Percentiles rank a stretch among this genome's conserved stretches.
phyloP scores from a whole-genome alignment of 2,888 invertebrate genomes.

The Drosophila koepferae region DNA sequence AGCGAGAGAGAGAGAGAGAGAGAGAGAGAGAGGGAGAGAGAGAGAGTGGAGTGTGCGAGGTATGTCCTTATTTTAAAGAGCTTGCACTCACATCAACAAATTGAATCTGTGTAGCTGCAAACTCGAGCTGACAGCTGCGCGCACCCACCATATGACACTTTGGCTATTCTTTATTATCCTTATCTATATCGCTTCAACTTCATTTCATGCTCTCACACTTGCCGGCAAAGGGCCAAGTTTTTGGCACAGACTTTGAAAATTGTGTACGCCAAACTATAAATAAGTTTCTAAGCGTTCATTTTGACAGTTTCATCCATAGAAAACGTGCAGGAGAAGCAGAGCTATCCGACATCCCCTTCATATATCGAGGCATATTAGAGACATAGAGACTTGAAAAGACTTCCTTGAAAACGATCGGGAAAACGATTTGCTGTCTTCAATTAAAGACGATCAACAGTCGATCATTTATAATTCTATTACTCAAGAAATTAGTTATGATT shows the following conservation, averaged over 20 bases:
- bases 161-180: slow-evolving; percentile 5
- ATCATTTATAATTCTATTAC: too few relatives aligned
- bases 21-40: too few relatives aligned
- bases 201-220: slow-evolving; percentile 65
- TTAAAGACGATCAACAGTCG: not conserved
- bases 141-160: slow-evolving; percentile 20
- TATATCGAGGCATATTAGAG: not conserved
- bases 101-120: slow-evolving; percentile 30
- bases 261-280: slow-evolving; percentile 71
- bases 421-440: not conserved
- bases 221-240: slow-evolving; percentile 39
- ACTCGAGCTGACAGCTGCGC: slow-evolving; percentile 28
- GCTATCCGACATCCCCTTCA: slow-evolving; percentile 9
- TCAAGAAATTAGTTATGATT: too few relatives aligned
- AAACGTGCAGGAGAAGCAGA: slow-evolving; percentile 30
- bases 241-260: slow-evolving; percentile 49
- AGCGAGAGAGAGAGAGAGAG: not conserved
- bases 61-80: slow-evolving; percentile 13
- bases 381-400: not conserved
- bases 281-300: slow-evolving; percentile 79
- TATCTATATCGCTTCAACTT: slow-evolving; percentile 42
- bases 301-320: slow-evolving; percentile 72
- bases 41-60: not conserved
- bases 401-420: not conserved
- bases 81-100: slow-evolving; percentile 31